Percentiles rank a stretch among this genome's conserved stretches.
Conservation (phyloP, 2,797 vertebrate species). For the Neostethus bicornis region DNA sequence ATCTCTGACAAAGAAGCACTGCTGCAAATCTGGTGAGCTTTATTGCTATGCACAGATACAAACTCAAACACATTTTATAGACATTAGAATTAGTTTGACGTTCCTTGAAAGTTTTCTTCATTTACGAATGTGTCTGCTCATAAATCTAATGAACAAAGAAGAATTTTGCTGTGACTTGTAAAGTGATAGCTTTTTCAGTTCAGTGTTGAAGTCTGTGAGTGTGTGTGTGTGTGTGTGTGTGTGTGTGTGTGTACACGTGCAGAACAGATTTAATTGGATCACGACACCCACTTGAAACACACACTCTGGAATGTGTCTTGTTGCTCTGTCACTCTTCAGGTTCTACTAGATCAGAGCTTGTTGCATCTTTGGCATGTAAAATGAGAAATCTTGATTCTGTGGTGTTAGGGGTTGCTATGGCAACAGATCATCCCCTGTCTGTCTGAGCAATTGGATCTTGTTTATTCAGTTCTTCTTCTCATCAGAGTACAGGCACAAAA, state of each 20-base stretch:
- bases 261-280: slow-evolving; percentile 32
- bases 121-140: not conserved
- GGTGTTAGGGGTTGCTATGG: slow-evolving; percentile 54
- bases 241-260: not conserved
- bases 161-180: not conserved
- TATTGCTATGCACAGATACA: no score
- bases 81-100: no score
- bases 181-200: slow-evolving; percentile 4
- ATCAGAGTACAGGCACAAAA: slow-evolving; percentile 55
- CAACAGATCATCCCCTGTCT: slow-evolving; percentile 59
- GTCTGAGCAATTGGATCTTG: slow-evolving; percentile 69
- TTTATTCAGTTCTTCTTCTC: slow-evolving; percentile 63
- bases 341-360: slow-evolving; percentile 39
- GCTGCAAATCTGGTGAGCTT: not conserved
- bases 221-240: no score
- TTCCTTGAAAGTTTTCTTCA: not conserved
- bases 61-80: no score
- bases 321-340: slow-evolving; percentile 45
- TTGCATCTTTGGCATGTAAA: slow-evolving; percentile 36
- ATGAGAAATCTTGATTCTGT: slow-evolving; percentile 48
- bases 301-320: slow-evolving; percentile 24
- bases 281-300: slow-evolving; percentile 41
- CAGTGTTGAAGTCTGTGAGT: not conserved
- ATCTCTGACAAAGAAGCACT: no score
- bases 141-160: slow-evolving; percentile 15